Conservation (phyloP, 2,888 invertebrate species). For the Dendrolimus houi region DNA sequence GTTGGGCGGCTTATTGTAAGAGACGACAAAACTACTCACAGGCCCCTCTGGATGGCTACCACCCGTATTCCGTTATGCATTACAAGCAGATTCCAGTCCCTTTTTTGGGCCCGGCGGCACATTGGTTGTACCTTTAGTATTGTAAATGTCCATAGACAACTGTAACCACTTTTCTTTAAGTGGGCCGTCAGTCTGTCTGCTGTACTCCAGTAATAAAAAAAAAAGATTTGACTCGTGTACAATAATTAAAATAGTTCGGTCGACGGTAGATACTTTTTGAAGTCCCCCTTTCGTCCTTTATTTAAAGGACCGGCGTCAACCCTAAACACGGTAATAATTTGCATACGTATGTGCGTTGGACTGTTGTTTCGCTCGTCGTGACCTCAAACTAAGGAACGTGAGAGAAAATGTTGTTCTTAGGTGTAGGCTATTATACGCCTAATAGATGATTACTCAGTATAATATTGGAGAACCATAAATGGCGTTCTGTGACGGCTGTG, state of each 20-base stretch:
- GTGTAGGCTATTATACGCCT: constrained; percentile 10
- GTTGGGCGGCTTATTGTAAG: background rate
- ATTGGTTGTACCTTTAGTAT: no score
- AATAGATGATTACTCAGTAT: background rate
- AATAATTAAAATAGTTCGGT: no score
- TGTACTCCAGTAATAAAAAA: no score
- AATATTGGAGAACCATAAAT: background rate
- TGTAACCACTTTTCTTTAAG: no score
- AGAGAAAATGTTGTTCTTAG: constrained; percentile 31
- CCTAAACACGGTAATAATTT: constrained; percentile 15
- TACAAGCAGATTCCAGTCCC: no score
- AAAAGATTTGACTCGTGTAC: no score
- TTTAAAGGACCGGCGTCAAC: background rate
- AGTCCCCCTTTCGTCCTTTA: no score
- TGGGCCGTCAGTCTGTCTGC: no score
- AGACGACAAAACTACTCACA: background rate
- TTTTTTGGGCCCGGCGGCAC: no score
- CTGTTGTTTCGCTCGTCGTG: constrained; percentile 18
- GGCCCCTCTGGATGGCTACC: background rate
- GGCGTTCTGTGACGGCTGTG: background rate
- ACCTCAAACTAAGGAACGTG: constrained; percentile 34
- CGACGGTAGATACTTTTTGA: no score
- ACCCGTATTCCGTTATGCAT: background rate
- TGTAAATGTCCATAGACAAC: no score
- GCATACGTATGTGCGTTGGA: constrained; percentile 25